Percentiles rank a stretch among this genome's conserved stretches.
These are phyloP conservation scores for Cryptocephalus moraei DNA, from an alignment of 2,888 invertebrate species.

Conservation along the genomic window DNA sequence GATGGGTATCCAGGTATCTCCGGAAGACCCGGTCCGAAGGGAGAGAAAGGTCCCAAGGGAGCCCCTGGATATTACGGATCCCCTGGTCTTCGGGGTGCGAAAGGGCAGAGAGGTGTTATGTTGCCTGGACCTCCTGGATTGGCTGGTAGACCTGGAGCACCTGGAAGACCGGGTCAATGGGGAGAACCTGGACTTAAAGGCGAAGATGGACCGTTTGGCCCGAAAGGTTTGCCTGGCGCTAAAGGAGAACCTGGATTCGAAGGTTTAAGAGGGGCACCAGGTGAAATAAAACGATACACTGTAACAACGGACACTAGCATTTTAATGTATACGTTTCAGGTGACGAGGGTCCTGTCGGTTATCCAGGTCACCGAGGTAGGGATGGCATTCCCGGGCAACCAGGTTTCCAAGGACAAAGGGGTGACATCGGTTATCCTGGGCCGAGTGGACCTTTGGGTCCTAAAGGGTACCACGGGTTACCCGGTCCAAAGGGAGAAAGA, in stretches of 20 bases:
- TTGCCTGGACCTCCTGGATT: constrained; percentile 31
- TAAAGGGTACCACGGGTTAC: constrained; percentile 24
- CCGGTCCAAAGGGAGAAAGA: constrained; percentile 21
- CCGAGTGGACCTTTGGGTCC: constrained; percentile 32
- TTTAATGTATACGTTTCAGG: constrained; percentile 11
- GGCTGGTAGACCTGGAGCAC: constrained; percentile 23
- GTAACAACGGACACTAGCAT: neutral
- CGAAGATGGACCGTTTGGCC: constrained; percentile 27
- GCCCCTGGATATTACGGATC: constrained; percentile 32
- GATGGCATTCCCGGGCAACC: constrained; percentile 38
- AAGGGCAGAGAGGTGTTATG: constrained; percentile 29
- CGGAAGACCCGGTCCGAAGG: constrained; percentile 31
- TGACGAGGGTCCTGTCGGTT: constrained; percentile 35
- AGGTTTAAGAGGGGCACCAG: constrained; percentile 24
- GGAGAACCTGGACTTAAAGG: constrained; percentile 35
- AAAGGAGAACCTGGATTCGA: constrained; percentile 29
- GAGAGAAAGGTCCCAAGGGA: constrained; percentile 30
- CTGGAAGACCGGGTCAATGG: constrained; percentile 26
- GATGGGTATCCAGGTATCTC: constrained; percentile 32
- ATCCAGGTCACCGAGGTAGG: constrained; percentile 29
- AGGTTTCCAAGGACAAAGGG: constrained; percentile 43
- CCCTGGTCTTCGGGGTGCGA: constrained; percentile 29
- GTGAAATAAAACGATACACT: constrained; percentile 10
- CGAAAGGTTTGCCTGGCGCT: constrained; percentile 25
- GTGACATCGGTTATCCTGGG: constrained; percentile 32